phyloP scores from a whole-genome alignment of 2,797 vertebrate genomes.

The Hydrolagus colliei region DNA sequence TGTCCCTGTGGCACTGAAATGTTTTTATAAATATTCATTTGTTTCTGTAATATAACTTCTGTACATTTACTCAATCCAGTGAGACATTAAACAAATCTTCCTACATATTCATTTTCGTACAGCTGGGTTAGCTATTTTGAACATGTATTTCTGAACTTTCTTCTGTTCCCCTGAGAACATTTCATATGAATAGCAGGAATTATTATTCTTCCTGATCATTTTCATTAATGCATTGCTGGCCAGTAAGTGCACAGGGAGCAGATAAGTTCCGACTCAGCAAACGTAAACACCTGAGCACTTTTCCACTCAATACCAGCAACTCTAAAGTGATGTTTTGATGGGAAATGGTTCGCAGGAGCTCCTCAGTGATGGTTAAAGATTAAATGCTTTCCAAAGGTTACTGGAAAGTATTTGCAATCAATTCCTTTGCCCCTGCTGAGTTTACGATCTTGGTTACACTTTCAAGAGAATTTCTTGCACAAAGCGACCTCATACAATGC shows the following conservation, averaged over 20 bases:
- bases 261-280: background rate
- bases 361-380: background rate
- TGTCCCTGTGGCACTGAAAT: background rate
- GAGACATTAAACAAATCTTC: background rate
- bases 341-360: background rate
- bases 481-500: background rate
- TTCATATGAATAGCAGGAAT: constrained; percentile 7
- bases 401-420: background rate
- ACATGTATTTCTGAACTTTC: background rate
- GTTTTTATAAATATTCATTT: constrained; percentile 2
- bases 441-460: background rate
- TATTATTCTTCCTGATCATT: background rate
- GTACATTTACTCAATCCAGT: constrained; percentile 1
- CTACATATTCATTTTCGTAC: background rate
- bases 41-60: background rate
- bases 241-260: background rate
- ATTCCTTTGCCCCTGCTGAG: background rate
- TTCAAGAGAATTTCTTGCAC: background rate
- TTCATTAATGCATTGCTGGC: background rate
- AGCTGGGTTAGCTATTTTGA: background rate
- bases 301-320: background rate
- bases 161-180: background rate
- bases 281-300: background rate
- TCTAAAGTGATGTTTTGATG: background rate
- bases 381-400: background rate